Percentiles rank a stretch among this genome's conserved stretches.
phyloP scores from a whole-genome alignment of 64 coral and sea anemone species.

The Montipora foliosa region DNA sequence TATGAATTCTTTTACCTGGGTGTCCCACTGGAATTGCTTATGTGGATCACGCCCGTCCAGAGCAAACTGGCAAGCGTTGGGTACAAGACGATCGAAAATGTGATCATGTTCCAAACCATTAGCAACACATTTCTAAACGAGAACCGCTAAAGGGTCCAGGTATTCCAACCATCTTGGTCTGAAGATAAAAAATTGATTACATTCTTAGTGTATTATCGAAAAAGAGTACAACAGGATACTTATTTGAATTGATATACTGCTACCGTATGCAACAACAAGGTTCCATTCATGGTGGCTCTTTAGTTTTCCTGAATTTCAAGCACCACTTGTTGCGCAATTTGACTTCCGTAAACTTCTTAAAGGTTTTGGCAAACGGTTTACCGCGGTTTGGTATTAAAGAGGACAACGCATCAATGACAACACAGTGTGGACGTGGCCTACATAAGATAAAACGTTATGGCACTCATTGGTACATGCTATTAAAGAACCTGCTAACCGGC shows the following conservation, averaged over 20 bases:
- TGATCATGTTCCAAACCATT: neutral
- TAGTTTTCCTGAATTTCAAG: no score
- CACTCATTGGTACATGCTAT: no score
- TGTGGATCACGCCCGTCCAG: neutral
- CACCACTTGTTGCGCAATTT: no score
- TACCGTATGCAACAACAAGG: no score
- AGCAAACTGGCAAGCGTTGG: neutral
- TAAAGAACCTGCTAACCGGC: no score
- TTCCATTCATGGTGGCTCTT: no score
- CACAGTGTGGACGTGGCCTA: neutral
- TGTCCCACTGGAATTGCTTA: neutral
- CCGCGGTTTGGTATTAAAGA: no score
- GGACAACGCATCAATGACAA: no score
- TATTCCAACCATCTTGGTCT: neutral
- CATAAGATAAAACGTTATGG: neutral
- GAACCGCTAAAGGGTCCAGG: slow-evolving; percentile 1
- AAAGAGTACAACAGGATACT: neutral
- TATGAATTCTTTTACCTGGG: neutral
- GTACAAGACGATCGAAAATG: neutral
- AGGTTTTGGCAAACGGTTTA: no score
- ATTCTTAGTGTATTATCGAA: neutral
- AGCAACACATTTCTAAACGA: neutral
- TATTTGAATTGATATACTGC: no score
- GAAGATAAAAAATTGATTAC: slow-evolving; percentile 1
- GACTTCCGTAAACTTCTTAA: no score